phyloP scores from a whole-genome alignment of 2,113 vertebrate species.

The Lagopus muta region DNA sequence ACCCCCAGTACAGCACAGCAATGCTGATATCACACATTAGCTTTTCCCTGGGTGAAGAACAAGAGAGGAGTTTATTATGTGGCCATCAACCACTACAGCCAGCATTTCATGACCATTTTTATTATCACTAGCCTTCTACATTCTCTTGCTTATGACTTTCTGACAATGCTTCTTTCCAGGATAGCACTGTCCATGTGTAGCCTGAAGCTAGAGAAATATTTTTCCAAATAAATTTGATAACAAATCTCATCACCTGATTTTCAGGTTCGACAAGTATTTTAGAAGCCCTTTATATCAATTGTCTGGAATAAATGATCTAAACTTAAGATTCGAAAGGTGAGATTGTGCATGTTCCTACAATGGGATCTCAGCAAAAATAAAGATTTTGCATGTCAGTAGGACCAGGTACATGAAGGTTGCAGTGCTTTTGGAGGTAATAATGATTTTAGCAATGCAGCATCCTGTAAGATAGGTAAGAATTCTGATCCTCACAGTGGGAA shows the following conservation, averaged over 20 bases:
- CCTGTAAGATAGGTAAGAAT: not conserved
- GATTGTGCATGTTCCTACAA: not conserved
- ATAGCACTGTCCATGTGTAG: not conserved
- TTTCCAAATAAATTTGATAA: slow-evolving; percentile 16
- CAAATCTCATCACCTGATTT: slow-evolving; percentile 27
- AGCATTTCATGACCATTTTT: slow-evolving; percentile 18
- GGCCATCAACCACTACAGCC: not conserved
- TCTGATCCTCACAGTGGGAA: not conserved
- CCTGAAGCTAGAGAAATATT: slow-evolving; percentile 22
- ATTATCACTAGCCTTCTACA: slow-evolving; percentile 5
- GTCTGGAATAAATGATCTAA: not conserved
- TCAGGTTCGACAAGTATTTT: not conserved
- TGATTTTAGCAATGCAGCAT: not conserved
- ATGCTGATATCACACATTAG: not conserved
- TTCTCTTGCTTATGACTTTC: slow-evolving; percentile 16
- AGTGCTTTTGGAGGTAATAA: not conserved
- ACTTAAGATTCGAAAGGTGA: not conserved
- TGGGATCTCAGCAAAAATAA: not conserved
- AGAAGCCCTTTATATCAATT: not conserved
- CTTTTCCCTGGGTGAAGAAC: not conserved
- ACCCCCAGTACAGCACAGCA: not conserved
- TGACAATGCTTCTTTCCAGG: not conserved
- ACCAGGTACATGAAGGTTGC: not conserved
- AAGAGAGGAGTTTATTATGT: slow-evolving; percentile 2
- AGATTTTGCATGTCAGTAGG: not conserved